These are phyloP conservation scores for Triplophysa dalaica DNA, from an alignment of 2,113 vertebrate species.

Conservation along the genomic window DNA sequence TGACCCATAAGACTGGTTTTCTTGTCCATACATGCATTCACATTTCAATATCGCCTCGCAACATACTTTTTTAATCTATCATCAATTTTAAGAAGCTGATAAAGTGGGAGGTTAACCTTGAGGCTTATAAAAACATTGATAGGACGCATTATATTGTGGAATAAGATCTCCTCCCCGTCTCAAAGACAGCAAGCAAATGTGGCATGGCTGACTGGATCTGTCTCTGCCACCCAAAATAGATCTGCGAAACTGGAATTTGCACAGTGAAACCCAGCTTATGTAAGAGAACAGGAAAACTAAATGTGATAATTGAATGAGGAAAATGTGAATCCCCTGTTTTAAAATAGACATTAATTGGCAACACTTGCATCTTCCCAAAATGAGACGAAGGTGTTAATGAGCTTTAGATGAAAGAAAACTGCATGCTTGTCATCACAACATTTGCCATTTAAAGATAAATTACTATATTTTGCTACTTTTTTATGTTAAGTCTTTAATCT, in stretches of 20 bases:
- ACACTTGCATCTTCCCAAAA: neutral
- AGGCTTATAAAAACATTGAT: constrained; percentile 21
- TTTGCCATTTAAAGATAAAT: neutral
- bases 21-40: too few species aligned
- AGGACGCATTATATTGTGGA: constrained; percentile 47
- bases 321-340: constrained; percentile 1
- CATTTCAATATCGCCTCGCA: too few species aligned
- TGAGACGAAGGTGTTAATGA: neutral
- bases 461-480: neutral
- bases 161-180: constrained; percentile 22
- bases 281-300: constrained; percentile 29
- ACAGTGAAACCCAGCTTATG: constrained; percentile 29
- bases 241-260: constrained; percentile 39
- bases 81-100: too few species aligned
- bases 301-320: constrained; percentile 35
- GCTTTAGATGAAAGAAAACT: neutral
- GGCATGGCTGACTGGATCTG: constrained; percentile 28
- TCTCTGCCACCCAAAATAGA: constrained; percentile 43
- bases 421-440: neutral
- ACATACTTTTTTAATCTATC: too few species aligned
- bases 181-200: constrained; percentile 1
- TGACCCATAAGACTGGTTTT: too few species aligned
- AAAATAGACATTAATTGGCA: constrained; percentile 4
- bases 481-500: neutral
- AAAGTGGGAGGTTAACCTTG: neutral